These are phyloP conservation scores for Muscicapa striata DNA, from an alignment of 2,797 vertebrate species.

Conservation along the genomic window DNA sequence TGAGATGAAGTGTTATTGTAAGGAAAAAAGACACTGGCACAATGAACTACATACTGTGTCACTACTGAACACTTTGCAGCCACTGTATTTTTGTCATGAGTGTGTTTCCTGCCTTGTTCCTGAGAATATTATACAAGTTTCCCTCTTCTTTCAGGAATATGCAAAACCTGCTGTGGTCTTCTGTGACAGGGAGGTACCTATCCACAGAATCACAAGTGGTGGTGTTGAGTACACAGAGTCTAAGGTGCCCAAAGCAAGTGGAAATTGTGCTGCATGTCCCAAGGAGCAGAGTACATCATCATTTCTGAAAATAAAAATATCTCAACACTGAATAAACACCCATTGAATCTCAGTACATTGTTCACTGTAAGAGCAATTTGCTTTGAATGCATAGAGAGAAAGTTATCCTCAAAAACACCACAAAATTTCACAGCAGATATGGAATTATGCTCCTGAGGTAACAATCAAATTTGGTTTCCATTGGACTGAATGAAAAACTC, in stretches of 20 bases:
- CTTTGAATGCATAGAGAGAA: not conserved
- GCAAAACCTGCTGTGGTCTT: accelerated
- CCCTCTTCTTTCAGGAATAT: not conserved
- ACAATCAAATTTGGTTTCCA: not conserved
- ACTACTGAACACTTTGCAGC: not conserved
- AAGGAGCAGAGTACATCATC: not conserved
- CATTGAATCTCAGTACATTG: not conserved
- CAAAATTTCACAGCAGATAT: not conserved
- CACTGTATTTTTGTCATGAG: not conserved
- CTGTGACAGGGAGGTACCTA: not conserved
- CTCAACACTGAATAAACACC: not conserved
- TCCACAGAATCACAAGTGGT: not conserved
- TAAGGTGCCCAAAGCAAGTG: not conserved
- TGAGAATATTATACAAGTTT: not conserved
- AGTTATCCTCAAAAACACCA: not conserved
- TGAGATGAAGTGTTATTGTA: not conserved
- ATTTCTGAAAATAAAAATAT: not conserved
- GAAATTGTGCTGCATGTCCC: not conserved
- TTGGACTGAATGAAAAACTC: not conserved
- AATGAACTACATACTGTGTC: not conserved
- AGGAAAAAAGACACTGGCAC: not conserved
- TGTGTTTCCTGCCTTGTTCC: not conserved
- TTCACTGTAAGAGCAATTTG: not conserved
- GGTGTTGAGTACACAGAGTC: not conserved
- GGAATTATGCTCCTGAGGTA: not conserved